phyloP scores from a whole-genome alignment of 2,113 vertebrate species.

The Chloebia gouldiae region DNA sequence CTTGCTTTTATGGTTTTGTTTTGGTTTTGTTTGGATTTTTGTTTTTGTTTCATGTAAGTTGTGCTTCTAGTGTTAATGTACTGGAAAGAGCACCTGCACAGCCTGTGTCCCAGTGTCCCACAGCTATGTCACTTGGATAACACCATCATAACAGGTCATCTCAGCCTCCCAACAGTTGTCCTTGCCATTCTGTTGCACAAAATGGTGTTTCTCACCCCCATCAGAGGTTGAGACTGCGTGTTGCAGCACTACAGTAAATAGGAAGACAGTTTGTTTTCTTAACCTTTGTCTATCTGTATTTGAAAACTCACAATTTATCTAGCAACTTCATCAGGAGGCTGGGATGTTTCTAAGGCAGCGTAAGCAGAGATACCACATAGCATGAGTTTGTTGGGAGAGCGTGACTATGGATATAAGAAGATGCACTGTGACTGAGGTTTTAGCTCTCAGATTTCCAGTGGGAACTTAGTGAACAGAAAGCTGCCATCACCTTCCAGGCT shows the following conservation, averaged over 20 bases:
- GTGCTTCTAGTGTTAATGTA: not conserved
- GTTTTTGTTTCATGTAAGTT: not conserved
- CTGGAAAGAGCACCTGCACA: not conserved
- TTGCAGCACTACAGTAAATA: slow-evolving; percentile 2
- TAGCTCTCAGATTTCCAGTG: not conserved
- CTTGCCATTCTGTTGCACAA: not conserved
- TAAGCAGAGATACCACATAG: not conserved
- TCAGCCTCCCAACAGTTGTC: not conserved
- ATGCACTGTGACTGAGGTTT: not conserved
- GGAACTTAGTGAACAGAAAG: not conserved
- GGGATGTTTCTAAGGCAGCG: not conserved
- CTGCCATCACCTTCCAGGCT: not conserved
- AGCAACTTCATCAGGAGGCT: not conserved
- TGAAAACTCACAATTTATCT: not conserved
- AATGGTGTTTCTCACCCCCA: not conserved
- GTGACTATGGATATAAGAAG: not conserved
- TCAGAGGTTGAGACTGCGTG: not conserved
- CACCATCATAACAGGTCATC: not conserved
- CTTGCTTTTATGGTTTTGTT: too few species aligned
- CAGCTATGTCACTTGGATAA: not conserved
- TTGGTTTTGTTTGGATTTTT: too few species aligned
- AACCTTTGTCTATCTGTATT: slow-evolving; percentile 31
- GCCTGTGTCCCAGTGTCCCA: not conserved
- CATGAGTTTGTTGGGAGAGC: not conserved
- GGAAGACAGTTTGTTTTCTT: slow-evolving; percentile 32